Evolutionary conservation across 1,140 invertebrate species (phyloP).

Genomic region (Archivesica marissinica): DNA sequence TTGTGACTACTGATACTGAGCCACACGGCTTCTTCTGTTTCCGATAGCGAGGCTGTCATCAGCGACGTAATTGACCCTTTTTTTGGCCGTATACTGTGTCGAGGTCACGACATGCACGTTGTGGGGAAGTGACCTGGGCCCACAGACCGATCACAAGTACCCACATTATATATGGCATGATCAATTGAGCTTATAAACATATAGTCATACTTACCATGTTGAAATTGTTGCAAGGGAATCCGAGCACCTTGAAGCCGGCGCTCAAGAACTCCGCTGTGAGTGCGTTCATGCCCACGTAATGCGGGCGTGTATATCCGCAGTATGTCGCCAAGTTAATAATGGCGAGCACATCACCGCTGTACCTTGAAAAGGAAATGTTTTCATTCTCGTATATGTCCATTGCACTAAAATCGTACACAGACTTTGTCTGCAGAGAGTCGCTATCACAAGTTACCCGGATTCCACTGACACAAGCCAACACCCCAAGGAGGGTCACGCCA

Average conservation of each 20-base stretch:
- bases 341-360: constrained; percentile 82
- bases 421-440: constrained; percentile 52
- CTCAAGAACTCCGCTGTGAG: constrained; percentile 77
- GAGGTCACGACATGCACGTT: too few relatives aligned
- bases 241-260: constrained; percentile 84
- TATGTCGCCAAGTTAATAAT: constrained; percentile 86
- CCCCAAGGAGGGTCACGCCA: constrained; percentile 41
- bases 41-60: too few relatives aligned
- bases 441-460: constrained; percentile 61
- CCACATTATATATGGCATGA: too few relatives aligned
- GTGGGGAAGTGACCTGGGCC: too few relatives aligned
- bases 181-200: too few relatives aligned
- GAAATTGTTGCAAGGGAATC: constrained; percentile 86
- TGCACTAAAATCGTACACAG: constrained; percentile 73
- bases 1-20: too few relatives aligned
- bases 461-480: constrained; percentile 26
- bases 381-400: constrained; percentile 69
- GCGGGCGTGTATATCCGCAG: constrained; percentile 81
- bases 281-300: constrained; percentile 83
- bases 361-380: constrained; percentile 78
- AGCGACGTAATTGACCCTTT: too few relatives aligned
- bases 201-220: constrained; percentile 81
- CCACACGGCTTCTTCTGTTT: too few relatives aligned
- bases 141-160: too few relatives aligned
- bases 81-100: too few relatives aligned